A percentile compares a stretch with the other conserved stretches of the same genome.
These are phyloP conservation scores for Porites rus DNA, from an alignment of 92 coral and sea anemone species.

Conservation along the genomic window DNA sequence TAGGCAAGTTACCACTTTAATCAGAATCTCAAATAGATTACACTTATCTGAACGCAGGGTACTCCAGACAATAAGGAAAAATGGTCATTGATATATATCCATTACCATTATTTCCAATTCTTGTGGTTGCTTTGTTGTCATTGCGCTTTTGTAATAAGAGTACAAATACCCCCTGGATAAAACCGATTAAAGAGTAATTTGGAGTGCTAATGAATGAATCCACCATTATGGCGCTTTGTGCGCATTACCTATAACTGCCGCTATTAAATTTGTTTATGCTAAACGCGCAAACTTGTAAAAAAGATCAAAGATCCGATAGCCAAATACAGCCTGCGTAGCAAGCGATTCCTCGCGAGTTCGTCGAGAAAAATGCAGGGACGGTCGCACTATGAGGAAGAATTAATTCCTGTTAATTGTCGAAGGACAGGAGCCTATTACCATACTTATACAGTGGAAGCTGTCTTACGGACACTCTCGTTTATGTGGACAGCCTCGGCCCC, in stretches of 20 bases:
- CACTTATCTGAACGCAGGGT: no score
- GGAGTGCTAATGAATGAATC: not conserved
- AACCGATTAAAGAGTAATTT: not conserved
- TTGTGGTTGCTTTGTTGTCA: not conserved
- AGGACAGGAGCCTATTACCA: no score
- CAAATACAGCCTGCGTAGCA: not conserved
- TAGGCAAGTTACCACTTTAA: no score
- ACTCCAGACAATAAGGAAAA: no score
- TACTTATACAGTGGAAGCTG: no score
- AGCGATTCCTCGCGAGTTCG: no score
- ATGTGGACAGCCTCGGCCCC: no score
- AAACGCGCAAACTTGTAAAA: not conserved
- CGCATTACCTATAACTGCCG: not conserved
- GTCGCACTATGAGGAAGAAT: no score
- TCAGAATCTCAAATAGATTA: no score
- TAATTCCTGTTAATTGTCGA: no score
- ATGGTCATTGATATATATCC: not conserved
- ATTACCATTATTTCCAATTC: not conserved
- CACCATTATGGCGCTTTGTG: not conserved
- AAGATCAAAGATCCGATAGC: not conserved
- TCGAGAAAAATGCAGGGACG: no score
- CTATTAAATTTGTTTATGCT: conserved; percentile 3
- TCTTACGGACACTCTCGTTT: no score
- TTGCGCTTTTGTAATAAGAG: not conserved
- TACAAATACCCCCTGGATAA: conserved; percentile 8